Conservation (phyloP, 2,888 invertebrate genomes). For the Rhamnusium bicolor region DNA sequence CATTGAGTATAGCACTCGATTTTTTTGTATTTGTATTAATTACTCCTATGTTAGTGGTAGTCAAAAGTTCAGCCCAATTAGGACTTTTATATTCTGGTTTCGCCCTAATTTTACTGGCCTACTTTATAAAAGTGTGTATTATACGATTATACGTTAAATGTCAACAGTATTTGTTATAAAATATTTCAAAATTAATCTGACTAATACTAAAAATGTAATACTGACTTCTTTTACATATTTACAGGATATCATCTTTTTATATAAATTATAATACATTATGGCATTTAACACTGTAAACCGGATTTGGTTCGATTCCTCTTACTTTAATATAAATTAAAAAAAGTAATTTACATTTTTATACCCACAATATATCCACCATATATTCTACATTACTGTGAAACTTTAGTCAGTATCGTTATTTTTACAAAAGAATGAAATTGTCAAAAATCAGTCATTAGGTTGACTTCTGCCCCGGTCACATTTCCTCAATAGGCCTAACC, state of each 20-base stretch:
- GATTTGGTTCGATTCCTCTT: slow-evolving; percentile 51
- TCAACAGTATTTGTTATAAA: slow-evolving; percentile 14
- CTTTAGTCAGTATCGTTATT: too few species aligned
- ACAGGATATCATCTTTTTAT: slow-evolving; percentile 10
- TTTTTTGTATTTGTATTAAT: too few species aligned
- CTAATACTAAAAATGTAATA: slow-evolving; percentile 28
- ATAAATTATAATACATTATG: slow-evolving; percentile 24
- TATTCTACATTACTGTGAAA: neutral
- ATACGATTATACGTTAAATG: slow-evolving; percentile 4
- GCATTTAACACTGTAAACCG: slow-evolving; percentile 55
- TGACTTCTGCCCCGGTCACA: too few species aligned
- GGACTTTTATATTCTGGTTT: too few species aligned
- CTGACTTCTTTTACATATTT: slow-evolving; percentile 20
- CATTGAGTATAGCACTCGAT: too few species aligned
- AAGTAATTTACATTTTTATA: neutral
- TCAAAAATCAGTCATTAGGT: too few species aligned
- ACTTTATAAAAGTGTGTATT: neutral
- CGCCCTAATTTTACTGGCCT: neutral
- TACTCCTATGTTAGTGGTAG: too few species aligned
- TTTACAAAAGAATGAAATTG: too few species aligned
- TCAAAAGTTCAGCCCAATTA: too few species aligned
- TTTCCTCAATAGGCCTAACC: too few species aligned
- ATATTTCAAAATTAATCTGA: slow-evolving; percentile 1
- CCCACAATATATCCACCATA: neutral
- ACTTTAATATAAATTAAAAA: neutral